Evolutionary conservation across 1,140 invertebrate genomes (phyloP), one percentile per base, ranked within the genome.

Genomic region (Ceratina japonica): DNA sequence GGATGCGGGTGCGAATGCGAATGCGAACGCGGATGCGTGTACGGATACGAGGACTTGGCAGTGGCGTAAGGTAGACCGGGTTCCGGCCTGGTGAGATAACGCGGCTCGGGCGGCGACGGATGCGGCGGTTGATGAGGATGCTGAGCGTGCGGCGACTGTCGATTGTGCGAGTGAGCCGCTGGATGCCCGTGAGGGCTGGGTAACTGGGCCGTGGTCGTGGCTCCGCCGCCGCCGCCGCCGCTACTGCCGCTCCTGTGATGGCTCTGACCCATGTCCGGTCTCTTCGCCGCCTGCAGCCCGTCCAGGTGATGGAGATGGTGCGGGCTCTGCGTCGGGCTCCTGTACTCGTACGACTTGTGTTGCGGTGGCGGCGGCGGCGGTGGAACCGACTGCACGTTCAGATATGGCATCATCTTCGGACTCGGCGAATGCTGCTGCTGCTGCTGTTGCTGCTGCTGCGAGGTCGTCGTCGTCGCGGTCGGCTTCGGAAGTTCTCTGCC

Each of bases 401-500:
- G 89, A 90, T 95, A 95, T 54, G 93, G 89, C 88, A 94, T 94
- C 88, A 95, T 94, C 87, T 96, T 96, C 16, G 94, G 94, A 87
- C 93, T 94, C 15, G 95, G 94, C 66, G 95, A 95, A 86, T 94
- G 94, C 10, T 92, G 91, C 31, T 93, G 91, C 31, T 93, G 94
- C 22, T 59, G 56, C 52, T 54, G 52, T 12, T 54, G 52, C 15
- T 54, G 52, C 52, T 54, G 52, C 52, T 54, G 91, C 61, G 93
- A 94, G 0, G 37, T 44, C 5, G 37, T 44, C 5, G 37, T 44
- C 18, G 93, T 93, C 54, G 91, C 88, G 13, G 94, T 93, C 74
- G 94, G 93, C 82, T 95, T 94, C 72, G 94, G 93, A 72, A 94
- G 91, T 52, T 92, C 92, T 86, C 95, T 95, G 27, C 93, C 94